Base-by-base conservation (phyloP, 2,113 vertebrate genomes). In the Haemorhous mexicanus region DNA sequence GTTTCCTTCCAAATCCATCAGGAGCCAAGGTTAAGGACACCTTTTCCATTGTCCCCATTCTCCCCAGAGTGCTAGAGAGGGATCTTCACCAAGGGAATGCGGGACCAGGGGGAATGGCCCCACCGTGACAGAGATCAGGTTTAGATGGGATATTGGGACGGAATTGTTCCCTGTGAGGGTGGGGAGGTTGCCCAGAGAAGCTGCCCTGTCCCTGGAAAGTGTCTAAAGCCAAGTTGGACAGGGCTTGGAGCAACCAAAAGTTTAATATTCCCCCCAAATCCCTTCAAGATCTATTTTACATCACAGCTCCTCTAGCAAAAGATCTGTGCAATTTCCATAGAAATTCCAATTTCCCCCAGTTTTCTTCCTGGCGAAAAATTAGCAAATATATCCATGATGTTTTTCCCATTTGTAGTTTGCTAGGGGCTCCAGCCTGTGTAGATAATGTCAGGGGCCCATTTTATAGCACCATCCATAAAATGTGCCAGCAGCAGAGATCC, bases 201-300 rank as follows among this genome's bases (percentile, higher is more conserved):
- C 52, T 66, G 27, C 33, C 19, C 10, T 67, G n/a, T 52, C 37
- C 18, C 6, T 44, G 27, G 18, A 13, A n/a, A 52, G 7, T n/a
- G 10, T 26, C 23, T 23, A 52, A 59, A 23, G 44, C 13, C 37
- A 52, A 5, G 7, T 1, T 32, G 75, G 47, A n/a, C 0, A 0
- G 33, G 9, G 23, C 55, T 46, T 46, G 41, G 30, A 80, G 35
- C 43, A 49, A 22, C 21, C 11, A 6, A 24, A 73, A 66, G 14
- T 61, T 46, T 35, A 13, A 15, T 21, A 30, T 64, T 55, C 2
- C 5, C 4, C 35, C 17, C 20, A 53, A 39, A 76, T 33, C 15
- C 17, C 56, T 33, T 75, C 15, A 41, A 44, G 30, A 50, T 56
- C 6, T 55, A 23, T 72, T 61, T 39, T 64, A 5, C 6, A 0